These are phyloP conservation scores for Mesoclemmys tuberculata DNA, from an alignment of 2,113 vertebrate species.

Conservation along the genomic window DNA sequence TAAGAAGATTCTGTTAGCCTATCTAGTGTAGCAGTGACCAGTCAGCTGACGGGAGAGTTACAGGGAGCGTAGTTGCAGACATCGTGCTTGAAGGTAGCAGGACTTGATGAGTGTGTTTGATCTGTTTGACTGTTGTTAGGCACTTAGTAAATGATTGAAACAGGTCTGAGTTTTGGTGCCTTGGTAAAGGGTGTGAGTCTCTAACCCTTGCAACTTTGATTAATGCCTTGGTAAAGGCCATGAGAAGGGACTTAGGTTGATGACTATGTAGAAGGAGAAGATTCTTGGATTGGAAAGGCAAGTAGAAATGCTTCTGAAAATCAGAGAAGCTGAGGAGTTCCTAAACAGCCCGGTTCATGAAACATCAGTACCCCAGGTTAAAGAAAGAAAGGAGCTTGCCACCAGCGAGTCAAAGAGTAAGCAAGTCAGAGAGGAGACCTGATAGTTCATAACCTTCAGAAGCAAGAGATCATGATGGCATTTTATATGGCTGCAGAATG, in stretches of 20 bases:
- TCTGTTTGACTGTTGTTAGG: not conserved
- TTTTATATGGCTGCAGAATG: no score
- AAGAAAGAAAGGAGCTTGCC: not conserved
- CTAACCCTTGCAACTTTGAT: not conserved
- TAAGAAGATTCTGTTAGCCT: not conserved
- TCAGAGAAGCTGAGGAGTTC: not conserved
- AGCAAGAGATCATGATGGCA: no score
- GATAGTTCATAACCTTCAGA: no score
- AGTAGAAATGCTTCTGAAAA: not conserved
- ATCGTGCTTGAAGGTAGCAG: not conserved
- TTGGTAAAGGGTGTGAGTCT: not conserved
- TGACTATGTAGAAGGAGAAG: not conserved
- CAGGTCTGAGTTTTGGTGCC: not conserved
- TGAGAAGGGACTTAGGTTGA: not conserved
- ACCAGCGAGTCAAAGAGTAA: not conserved
- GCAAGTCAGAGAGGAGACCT: not conserved
- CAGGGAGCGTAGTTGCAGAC: not conserved
- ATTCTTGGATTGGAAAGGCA: not conserved
- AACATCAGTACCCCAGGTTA: not conserved
- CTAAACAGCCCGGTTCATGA: not conserved
- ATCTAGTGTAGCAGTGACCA: not conserved
- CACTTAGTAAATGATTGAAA: no score
- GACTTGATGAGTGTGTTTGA: not conserved
- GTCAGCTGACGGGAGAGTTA: not conserved
- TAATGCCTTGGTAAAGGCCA: not conserved